phyloP scores from a whole-genome alignment of 2,888 invertebrate genomes.

The Thecocarcelia acutangulata region DNA sequence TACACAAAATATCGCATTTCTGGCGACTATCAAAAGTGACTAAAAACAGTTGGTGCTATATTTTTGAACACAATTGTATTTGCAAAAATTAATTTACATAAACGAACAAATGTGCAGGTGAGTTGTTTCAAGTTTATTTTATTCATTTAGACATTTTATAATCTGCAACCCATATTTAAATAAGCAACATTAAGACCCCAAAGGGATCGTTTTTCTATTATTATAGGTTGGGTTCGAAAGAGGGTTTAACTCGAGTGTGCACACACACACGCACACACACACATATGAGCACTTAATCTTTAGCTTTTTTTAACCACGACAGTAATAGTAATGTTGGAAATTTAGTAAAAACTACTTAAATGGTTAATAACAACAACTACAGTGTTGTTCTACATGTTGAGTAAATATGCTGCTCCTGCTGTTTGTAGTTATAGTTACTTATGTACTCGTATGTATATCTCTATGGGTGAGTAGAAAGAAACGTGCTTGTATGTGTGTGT shows the following conservation, averaged over 20 bases:
- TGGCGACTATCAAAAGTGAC: too few species aligned
- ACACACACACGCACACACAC: background rate
- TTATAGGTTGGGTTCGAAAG: constrained; percentile 55
- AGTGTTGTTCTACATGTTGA: constrained; percentile 16
- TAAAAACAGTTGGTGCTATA: background rate
- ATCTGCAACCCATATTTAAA: constrained; percentile 53
- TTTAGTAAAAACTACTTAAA: constrained; percentile 5
- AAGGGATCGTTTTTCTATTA: constrained; percentile 51
- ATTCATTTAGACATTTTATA: constrained; percentile 30
- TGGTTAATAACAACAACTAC: constrained; percentile 23
- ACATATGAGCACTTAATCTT: background rate
- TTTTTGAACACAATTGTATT: constrained; percentile 18
- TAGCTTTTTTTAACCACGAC: background rate
- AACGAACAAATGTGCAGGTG: constrained; percentile 22
- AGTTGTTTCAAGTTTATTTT: constrained; percentile 39
- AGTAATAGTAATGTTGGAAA: constrained; percentile 33
- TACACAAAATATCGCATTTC: too few species aligned
- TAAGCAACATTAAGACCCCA: constrained; percentile 49
- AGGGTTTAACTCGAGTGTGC: constrained; percentile 49
- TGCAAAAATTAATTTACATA: background rate
- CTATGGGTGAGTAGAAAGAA: background rate
- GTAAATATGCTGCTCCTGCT: background rate
- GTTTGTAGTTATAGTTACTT: too few species aligned
- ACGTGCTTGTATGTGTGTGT: background rate
- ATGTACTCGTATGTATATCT: too few species aligned